These are phyloP conservation scores for Ceryle rudis DNA, from an alignment of 2,797 vertebrate species.

Conservation along the genomic window DNA sequence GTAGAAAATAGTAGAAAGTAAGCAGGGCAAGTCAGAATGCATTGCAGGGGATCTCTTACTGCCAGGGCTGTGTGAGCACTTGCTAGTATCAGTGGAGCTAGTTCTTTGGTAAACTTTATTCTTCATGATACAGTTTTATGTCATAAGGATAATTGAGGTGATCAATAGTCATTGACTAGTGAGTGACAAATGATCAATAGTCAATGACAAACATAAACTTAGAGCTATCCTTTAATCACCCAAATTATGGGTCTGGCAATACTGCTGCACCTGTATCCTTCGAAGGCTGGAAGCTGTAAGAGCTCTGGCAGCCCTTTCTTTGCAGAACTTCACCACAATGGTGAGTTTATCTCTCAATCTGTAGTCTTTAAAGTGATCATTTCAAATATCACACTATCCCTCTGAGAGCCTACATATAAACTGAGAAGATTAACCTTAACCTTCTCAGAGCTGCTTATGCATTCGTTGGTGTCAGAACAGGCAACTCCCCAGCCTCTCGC, in stretches of 20 bases:
- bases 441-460: neutral
- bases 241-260: neutral
- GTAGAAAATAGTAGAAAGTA: neutral
- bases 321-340: neutral
- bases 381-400: neutral
- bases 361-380: neutral
- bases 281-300: neutral
- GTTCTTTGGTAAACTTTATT: neutral
- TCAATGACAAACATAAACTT: neutral
- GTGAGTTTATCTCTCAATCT: neutral
- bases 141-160: neutral
- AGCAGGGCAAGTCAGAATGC: neutral
- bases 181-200: neutral
- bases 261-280: neutral
- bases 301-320: neutral
- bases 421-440: neutral
- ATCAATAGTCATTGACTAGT: neutral
- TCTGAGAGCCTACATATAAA: neutral
- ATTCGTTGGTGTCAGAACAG: neutral
- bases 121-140: neutral
- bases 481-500: neutral
- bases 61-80: neutral
- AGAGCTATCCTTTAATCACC: neutral
- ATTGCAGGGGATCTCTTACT: neutral
- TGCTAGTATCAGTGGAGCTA: neutral